Base-by-base conservation (phyloP, 1,140 invertebrate species). In the Teleogryllus occipitalis region DNA sequence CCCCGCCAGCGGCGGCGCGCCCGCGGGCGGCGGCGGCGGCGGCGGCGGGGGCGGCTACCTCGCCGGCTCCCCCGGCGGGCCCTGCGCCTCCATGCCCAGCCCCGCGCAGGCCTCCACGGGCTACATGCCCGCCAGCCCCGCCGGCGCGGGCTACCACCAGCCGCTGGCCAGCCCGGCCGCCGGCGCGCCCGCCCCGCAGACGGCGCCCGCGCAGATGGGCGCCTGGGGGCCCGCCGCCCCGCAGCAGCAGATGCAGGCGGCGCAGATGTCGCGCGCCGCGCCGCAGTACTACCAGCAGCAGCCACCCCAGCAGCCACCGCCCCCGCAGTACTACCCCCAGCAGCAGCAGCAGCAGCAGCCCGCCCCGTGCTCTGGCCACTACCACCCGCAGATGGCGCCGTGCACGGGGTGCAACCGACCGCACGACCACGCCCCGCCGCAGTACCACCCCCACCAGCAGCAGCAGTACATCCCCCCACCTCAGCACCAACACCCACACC, bases 81-180 rank as follows among this genome's bases (percentile, higher is more conserved):
- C 39, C 10, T 47, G 47, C 5, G 8, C 27, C 78, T 77, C 82
- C 74, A 81, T 84, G 78, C 82, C 82, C 21, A 85, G 82, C 65
- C 83, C 84, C 75, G 83, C 82, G 80, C 80, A 81, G 80, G 80
- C 77, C 0, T 79, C 73, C 47, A n/a, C 22, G 10, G 77, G 77
- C 14, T 81, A 74, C 79, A 83, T 86, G 14, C 83, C 83, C 0
- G 81, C 82, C 1, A 86, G 84, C 76, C 86, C 86, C 6, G 82
- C 82, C 0, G 84, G 84, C 8, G 85, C 86, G 76, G 85, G 0
- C 85, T 86, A 75, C 27, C 79, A 77, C 47, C 89, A 90, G 80
- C 88, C 89, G 14, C 83, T 91, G 81, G 87, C 87, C 0, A 91
- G 89, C 8, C 90, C 90, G 8, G 88, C 90, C 8, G 89, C 90